phyloP scores from a whole-genome alignment of 2,888 invertebrate species.

The Cyclophora albipunctata region DNA sequence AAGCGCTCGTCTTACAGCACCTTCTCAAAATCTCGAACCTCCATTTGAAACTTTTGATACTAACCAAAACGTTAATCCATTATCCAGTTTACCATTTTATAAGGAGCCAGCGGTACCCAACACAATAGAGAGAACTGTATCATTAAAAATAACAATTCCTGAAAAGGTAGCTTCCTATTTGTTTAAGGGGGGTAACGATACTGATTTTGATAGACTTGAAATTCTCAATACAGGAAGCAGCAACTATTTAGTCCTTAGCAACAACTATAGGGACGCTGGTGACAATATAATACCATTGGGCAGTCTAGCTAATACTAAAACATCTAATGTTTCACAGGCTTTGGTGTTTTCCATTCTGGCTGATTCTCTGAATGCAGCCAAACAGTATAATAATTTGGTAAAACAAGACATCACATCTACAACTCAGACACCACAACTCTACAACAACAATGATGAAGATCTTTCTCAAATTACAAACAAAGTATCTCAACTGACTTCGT shows the following conservation, averaged over 20 bases:
- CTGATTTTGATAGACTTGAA: constrained; percentile 53
- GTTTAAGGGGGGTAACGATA: constrained; percentile 47
- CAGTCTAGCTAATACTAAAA: constrained; percentile 49
- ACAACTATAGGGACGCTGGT: constrained; percentile 36
- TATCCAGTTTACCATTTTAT: constrained; percentile 51
- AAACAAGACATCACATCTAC: constrained; percentile 42
- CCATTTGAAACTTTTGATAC: constrained; percentile 34
- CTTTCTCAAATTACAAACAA: constrained; percentile 46
- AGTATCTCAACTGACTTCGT: constrained; percentile 56
- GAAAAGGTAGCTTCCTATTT: constrained; percentile 59
- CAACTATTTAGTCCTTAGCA: constrained; percentile 59
- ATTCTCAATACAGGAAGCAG: constrained; percentile 64
- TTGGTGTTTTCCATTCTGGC: constrained; percentile 63
- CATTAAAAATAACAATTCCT: constrained; percentile 64
- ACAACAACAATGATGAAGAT: constrained; percentile 46
- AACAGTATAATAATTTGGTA: constrained; percentile 54
- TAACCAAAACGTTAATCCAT: constrained; percentile 36
- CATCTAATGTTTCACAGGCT: constrained; percentile 61
- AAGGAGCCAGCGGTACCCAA: constrained; percentile 48
- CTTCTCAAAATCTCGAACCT: constrained; percentile 46
- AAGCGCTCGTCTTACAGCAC: constrained; percentile 41
- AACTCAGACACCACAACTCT: constrained; percentile 32
- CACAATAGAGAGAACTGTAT: constrained; percentile 64
- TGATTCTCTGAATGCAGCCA: constrained; percentile 62
- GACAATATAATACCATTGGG: constrained; percentile 51